Percentiles rank a stretch among this genome's conserved stretches.
Conservation (phyloP, 2,113 vertebrate genomes). For the Pedionomus torquatus region DNA sequence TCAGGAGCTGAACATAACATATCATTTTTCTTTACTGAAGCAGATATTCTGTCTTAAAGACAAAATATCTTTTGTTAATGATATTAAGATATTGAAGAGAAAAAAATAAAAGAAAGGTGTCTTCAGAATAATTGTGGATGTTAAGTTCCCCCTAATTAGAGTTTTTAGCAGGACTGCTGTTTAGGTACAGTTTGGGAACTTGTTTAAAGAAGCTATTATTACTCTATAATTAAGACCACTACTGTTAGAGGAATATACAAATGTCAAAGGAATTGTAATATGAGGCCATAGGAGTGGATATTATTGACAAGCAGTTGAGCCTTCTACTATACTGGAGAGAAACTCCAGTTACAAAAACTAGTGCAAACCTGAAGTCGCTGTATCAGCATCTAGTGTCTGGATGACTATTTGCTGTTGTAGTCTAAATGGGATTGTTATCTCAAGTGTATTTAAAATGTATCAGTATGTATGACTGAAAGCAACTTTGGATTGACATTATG, state of each 20-base stretch:
- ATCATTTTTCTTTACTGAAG: neutral
- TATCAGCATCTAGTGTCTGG: neutral
- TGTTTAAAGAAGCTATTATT: neutral
- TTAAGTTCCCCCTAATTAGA: neutral
- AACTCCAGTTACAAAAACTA: neutral
- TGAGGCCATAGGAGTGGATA: neutral
- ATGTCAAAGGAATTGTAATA: neutral
- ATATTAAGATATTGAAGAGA: too few relatives aligned
- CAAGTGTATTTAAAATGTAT: neutral
- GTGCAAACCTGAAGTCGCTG: neutral
- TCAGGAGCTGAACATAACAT: neutral
- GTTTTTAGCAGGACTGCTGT: neutral
- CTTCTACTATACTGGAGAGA: neutral
- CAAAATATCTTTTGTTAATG: too few relatives aligned
- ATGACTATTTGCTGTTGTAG: neutral
- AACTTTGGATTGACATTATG: neutral
- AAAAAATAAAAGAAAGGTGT: too few relatives aligned
- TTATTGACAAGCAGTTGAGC: neutral
- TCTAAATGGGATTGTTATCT: neutral
- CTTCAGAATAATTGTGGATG: neutral
- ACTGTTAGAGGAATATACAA: fast-evolving
- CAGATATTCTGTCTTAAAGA: neutral
- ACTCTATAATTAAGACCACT: neutral
- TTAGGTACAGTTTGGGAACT: neutral
- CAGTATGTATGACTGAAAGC: neutral